Percentiles rank a stretch among this genome's conserved stretches.
phyloP scores from a whole-genome alignment of 64 coral and sea anemone genomes.

The Catalaphyllia jardinei region DNA sequence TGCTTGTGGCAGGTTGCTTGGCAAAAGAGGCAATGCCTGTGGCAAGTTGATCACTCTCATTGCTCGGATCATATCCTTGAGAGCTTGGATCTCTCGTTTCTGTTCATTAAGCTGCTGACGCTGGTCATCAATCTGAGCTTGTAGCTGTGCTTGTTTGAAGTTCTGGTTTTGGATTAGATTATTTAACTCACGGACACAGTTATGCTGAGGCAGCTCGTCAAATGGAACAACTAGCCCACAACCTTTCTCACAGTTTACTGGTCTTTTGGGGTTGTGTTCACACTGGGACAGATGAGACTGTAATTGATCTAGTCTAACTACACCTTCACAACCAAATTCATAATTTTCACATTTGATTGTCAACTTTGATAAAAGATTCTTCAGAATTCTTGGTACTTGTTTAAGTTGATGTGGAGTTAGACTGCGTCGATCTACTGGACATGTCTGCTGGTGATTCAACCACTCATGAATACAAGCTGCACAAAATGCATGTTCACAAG shows the following conservation, averaged over 20 bases:
- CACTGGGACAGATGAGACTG: slow-evolving; percentile 85
- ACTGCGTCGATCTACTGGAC: slow-evolving; percentile 76
- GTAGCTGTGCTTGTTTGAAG: slow-evolving; percentile 77
- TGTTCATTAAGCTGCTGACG: slow-evolving; percentile 87
- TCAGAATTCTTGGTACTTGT: slow-evolving; percentile 92
- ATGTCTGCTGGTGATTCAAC: slow-evolving; percentile 86
- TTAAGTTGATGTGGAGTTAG: slow-evolving; percentile 83
- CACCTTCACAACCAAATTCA: slow-evolving; percentile 76
- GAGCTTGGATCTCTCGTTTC: slow-evolving; percentile 81
- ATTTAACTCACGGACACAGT: slow-evolving; percentile 88
- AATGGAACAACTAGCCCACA: slow-evolving; percentile 90
- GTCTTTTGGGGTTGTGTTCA: slow-evolving; percentile 91
- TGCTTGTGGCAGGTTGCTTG: slow-evolving; percentile 17
- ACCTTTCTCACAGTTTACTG: slow-evolving; percentile 83
- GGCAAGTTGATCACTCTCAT: slow-evolving; percentile 86
- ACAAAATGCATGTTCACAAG: slow-evolving; percentile 95
- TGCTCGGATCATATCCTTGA: slow-evolving; percentile 93
- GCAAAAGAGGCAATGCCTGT: slow-evolving; percentile 59
- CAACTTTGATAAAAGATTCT: slow-evolving; percentile 87
- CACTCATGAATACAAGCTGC: slow-evolving; percentile 94
- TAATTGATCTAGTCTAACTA: slow-evolving; percentile 81
- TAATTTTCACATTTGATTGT: slow-evolving; percentile 84
- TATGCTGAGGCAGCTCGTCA: slow-evolving; percentile 88
- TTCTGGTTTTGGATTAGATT: slow-evolving; percentile 90
- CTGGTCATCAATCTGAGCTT: slow-evolving; percentile 91